Evolutionary conservation across 2,797 vertebrate species (phyloP), one percentile per base, ranked within the genome.

Genomic region (Pangasius mekongensis): DNA sequence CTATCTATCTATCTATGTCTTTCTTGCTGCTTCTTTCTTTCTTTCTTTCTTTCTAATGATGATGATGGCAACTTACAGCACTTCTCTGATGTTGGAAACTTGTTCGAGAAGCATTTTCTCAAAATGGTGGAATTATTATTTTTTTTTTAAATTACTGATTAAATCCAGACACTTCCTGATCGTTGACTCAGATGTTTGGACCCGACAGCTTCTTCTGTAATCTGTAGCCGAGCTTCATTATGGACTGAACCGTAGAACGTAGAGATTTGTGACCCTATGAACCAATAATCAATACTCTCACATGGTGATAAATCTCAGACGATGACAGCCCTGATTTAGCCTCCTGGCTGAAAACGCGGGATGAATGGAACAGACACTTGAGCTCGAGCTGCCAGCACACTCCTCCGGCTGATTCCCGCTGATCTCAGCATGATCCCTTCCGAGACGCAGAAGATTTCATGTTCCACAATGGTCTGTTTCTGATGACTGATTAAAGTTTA

Each of bases 401-500:
- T 64, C 77, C 77, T 80, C 80, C 36, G 8, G 33, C 39, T 27
- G 58, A 83, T 7, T 39, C 78, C 13, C 6, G 58, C 58, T 64
- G 58, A 64, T 64, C 60, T 83, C 81, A 83, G 58, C 60, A 64
- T 5, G 5, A n/a, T n/a, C 81, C 24, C 39, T 83, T n/a, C 16
- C 20, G n/a, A 78, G 76, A 33, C 6, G 49, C 5, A 3, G 49
- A 3, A 81, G 58, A 83, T 43, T 43, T 43, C 36, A 62, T 82
- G 58, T 18, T 83, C 58, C 58, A 8, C 60, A 16, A n/a, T 47
- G 14, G 60, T 9, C 39, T n/a, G 24, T 14, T 83, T 64, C 27
- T 64, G 60, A 83, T n/a, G 64, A 43, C 60, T 47, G 58, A 83
- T 83, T n/a, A 47, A 83, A 83, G 36, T 54, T 54, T 7, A 54